Evolutionary conservation across 2,888 invertebrate species (phyloP).

Genomic region (Aromia moschata): DNA sequence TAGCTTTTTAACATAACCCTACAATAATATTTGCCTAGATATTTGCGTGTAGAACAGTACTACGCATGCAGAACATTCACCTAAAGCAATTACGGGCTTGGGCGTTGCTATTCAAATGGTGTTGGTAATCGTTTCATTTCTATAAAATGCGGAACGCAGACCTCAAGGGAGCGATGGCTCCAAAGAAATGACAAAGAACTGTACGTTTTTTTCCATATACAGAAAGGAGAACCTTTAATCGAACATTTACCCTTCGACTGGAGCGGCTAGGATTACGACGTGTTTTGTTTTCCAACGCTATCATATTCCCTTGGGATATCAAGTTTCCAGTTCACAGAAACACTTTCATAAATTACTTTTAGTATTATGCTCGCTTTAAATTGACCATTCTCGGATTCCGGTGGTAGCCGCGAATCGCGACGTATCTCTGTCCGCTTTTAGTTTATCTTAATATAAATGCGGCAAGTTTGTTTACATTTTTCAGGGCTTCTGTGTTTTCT

Average conservation of each 20-base stretch:
- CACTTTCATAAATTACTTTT: slow-evolving; percentile 50
- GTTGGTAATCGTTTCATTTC: slow-evolving; percentile 5
- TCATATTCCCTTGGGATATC: slow-evolving; percentile 45
- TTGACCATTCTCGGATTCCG: slow-evolving; percentile 38
- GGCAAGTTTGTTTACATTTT: slow-evolving; percentile 5
- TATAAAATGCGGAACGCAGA: slow-evolving; percentile 1
- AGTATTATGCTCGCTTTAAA: slow-evolving; percentile 43
- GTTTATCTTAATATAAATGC: slow-evolving; percentile 16
- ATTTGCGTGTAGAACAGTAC: too few species aligned
- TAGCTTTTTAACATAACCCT: too few species aligned
- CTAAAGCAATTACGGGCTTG: too few species aligned
- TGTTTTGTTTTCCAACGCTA: slow-evolving; percentile 49
- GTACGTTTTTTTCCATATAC: slow-evolving; percentile 30
- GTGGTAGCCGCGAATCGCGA: slow-evolving; percentile 31
- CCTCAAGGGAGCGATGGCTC: slow-evolving; percentile 14
- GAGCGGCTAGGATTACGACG: slow-evolving; percentile 47
- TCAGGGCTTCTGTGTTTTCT: not conserved
- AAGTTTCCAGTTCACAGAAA: slow-evolving; percentile 48
- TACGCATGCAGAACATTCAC: too few species aligned
- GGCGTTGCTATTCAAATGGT: slow-evolving; percentile 6
- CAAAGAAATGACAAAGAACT: slow-evolving; percentile 6
- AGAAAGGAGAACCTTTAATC: slow-evolving; percentile 52
- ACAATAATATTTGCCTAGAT: too few species aligned
- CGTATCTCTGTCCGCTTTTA: slow-evolving; percentile 20
- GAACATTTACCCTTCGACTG: slow-evolving; percentile 51